Conservation (phyloP, 2,888 invertebrate species). For the Rhopalosiphum nymphaeae region DNA sequence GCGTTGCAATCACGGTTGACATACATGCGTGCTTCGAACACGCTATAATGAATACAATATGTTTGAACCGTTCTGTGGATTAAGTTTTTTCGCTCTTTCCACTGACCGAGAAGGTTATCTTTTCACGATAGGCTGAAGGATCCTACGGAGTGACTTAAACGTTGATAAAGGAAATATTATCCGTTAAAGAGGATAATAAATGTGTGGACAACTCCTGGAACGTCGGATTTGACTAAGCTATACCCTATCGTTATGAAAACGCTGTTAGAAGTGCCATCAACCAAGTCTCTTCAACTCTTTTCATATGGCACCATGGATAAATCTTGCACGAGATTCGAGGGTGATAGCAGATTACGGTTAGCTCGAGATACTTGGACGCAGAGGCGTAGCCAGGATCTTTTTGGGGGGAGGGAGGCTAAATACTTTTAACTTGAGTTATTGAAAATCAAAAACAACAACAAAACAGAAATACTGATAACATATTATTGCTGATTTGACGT, state of each 20-base stretch:
- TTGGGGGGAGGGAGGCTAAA: too few relatives aligned
- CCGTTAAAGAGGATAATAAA: background rate
- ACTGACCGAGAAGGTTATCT: background rate
- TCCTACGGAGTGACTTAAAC: background rate
- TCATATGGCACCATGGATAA: background rate
- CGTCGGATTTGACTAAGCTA: background rate
- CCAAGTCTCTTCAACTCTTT: background rate
- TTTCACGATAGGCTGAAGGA: background rate
- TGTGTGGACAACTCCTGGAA: background rate
- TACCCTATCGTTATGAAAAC: background rate
- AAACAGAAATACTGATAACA: too few relatives aligned
- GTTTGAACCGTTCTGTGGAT: background rate
- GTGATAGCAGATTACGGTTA: too few relatives aligned
- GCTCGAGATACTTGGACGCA: too few relatives aligned
- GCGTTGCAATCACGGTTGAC: background rate
- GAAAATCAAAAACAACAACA: too few relatives aligned
- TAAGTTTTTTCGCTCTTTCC: background rate
- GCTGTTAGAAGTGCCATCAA: background rate
- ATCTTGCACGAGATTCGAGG: background rate
- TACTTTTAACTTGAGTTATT: too few relatives aligned
- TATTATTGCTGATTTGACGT: too few relatives aligned
- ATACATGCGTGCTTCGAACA: too few relatives aligned
- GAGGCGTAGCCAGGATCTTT: too few relatives aligned
- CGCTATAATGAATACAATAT: background rate
- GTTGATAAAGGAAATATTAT: background rate